Percentiles rank a stretch among this genome's conserved stretches.
These are phyloP conservation scores for Tinea pellionella DNA, from an alignment of 2,888 invertebrate genomes.

Conservation along the genomic window DNA sequence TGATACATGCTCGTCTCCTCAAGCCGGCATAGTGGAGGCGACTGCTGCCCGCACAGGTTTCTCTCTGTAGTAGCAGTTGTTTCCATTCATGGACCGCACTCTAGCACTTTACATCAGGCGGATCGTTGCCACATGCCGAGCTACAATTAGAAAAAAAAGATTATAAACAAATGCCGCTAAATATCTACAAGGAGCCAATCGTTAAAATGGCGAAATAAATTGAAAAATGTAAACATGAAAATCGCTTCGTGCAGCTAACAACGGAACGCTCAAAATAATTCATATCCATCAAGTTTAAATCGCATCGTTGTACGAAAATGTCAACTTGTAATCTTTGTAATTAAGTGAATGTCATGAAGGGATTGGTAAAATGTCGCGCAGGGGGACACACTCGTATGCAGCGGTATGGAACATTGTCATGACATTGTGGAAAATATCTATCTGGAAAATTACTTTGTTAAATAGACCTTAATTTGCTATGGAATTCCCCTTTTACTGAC, in stretches of 20 bases:
- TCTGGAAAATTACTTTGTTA: conserved; percentile 3
- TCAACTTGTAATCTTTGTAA: conserved; percentile 67
- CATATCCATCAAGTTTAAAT: conserved; percentile 56
- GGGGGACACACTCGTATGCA: not conserved
- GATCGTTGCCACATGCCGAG: too few species aligned
- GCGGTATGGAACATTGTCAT: conserved; percentile 4
- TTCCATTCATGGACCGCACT: too few species aligned
- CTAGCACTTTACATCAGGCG: too few species aligned
- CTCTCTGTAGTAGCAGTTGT: too few species aligned
- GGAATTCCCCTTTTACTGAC: conserved; percentile 1
- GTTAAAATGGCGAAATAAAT: too few species aligned
- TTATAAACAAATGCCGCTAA: too few species aligned
- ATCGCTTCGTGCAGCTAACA: conserved; percentile 5
- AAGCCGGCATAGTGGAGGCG: too few species aligned
- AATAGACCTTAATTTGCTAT: not conserved
- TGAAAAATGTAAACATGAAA: not conserved
- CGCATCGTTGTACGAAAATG: conserved; percentile 49
- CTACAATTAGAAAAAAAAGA: too few species aligned
- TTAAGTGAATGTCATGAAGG: conserved; percentile 61
- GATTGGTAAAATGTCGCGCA: conserved; percentile 24
- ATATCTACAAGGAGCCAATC: not conserved
- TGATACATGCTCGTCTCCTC: too few species aligned
- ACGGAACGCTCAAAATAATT: conserved; percentile 28
- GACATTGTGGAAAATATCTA: conserved; percentile 5
- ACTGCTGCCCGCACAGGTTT: too few species aligned